phyloP scores from a whole-genome alignment of 1,140 invertebrate species.

The Rhynchophorus ferrugineus region DNA sequence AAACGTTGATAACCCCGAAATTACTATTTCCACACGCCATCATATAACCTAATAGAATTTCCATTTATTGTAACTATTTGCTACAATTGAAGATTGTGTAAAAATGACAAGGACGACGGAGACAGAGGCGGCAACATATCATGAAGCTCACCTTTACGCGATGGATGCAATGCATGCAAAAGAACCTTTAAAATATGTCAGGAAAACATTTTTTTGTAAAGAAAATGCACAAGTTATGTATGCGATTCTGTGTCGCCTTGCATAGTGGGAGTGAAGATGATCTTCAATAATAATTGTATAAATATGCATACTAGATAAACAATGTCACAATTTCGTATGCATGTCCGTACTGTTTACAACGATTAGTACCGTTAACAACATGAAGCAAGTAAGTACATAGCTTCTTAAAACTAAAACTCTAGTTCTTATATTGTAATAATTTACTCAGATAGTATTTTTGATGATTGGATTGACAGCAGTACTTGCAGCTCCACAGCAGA shows the following conservation, averaged over 20 bases:
- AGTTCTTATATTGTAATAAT: not conserved
- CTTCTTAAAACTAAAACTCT: not conserved
- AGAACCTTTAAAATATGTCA: not conserved
- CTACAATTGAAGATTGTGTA: not conserved
- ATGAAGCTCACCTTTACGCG: not conserved
- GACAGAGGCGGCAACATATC: not conserved
- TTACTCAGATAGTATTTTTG: not conserved
- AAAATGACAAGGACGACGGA: not conserved
- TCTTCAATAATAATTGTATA: not conserved
- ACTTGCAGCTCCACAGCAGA: conserved; percentile 33
- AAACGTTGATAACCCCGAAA: too few relatives aligned
- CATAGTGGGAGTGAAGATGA: not conserved
- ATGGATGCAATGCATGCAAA: not conserved
- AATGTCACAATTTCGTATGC: not conserved
- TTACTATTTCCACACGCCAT: too few relatives aligned
- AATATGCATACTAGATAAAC: not conserved
- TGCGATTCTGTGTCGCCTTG: not conserved
- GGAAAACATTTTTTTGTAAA: not conserved
- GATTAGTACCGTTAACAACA: conserved; percentile 6
- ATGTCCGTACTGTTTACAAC: too few relatives aligned
- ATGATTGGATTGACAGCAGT: not conserved
- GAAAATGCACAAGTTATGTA: not conserved
- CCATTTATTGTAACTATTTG: too few relatives aligned
- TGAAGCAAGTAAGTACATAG: conserved; percentile 18
- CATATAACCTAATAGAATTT: too few relatives aligned